phyloP scores from a whole-genome alignment of 2,797 vertebrate species.

The Eulemur mongoz region DNA sequence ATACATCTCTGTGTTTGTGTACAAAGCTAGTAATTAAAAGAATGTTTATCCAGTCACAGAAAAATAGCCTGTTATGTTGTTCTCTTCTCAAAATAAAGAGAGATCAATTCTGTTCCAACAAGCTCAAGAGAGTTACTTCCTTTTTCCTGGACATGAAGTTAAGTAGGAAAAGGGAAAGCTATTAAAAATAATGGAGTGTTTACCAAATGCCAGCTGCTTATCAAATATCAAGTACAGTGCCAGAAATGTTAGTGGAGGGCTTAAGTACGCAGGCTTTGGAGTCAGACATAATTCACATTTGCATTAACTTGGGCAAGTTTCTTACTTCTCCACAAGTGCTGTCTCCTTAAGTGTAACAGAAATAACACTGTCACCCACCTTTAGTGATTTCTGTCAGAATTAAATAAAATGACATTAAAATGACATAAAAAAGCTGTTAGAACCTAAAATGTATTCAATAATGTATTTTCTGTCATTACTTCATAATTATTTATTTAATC shows the following conservation, averaged over 20 bases:
- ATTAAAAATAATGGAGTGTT: constrained; percentile 50
- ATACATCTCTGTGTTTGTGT: not conserved
- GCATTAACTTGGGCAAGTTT: not conserved
- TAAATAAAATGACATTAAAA: not conserved
- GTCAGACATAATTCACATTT: not conserved
- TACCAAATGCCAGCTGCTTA: constrained; percentile 3
- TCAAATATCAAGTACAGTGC: not conserved
- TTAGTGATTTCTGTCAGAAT: not conserved
- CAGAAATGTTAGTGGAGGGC: not conserved
- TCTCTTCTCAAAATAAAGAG: constrained; percentile 29
- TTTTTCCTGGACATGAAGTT: constrained; percentile 11
- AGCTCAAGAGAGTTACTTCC: not conserved
- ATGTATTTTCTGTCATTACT: not conserved
- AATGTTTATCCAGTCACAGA: not conserved
- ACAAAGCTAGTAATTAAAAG: not conserved
- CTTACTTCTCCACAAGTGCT: not conserved
- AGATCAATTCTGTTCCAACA: not conserved
- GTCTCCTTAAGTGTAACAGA: not conserved
- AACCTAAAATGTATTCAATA: not conserved
- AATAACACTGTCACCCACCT: not conserved
- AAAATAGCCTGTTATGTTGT: not conserved
- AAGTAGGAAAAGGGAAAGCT: constrained; percentile 31
- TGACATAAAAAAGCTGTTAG: not conserved
- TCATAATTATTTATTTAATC: not conserved
- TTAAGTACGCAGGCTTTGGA: not conserved